These are phyloP conservation scores for Stichodactyla helianthus DNA, from an alignment of 64 coral and sea anemone genomes.

Conservation along the genomic window DNA sequence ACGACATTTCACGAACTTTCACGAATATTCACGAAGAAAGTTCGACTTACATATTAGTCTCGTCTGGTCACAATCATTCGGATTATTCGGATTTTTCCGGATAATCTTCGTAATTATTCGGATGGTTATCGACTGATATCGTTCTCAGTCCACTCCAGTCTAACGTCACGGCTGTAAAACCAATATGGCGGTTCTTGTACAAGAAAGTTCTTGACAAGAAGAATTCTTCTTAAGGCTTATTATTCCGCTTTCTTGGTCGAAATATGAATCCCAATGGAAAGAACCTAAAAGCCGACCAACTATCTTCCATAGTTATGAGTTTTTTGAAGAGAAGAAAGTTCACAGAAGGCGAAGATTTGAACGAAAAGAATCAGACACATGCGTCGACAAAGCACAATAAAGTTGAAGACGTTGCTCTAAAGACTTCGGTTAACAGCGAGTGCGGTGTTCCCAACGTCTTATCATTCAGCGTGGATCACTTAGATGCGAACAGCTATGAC, in stretches of 20 bases:
- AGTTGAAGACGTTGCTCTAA: slow-evolving; percentile 75
- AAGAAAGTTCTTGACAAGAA: slow-evolving; percentile 20
- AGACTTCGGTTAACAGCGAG: slow-evolving; percentile 70
- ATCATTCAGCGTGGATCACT: slow-evolving; percentile 67
- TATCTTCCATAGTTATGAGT: slow-evolving; percentile 69
- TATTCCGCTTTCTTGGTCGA: neutral
- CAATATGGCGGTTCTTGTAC: slow-evolving; percentile 42
- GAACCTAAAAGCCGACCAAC: slow-evolving; percentile 57
- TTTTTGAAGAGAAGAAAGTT: slow-evolving; percentile 93
- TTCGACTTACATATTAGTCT: neutral
- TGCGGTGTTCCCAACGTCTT: slow-evolving; percentile 76
- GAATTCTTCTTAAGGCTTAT: neutral
- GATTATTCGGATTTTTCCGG: neutral
- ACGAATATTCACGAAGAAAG: neutral
- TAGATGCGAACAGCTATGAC: slow-evolving; percentile 60
- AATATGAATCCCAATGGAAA: slow-evolving; percentile 92
- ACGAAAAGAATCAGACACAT: slow-evolving; percentile 18
- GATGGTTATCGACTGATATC: slow-evolving; percentile 8
- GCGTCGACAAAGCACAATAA: slow-evolving; percentile 49
- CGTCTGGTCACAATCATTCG: too few species aligned
- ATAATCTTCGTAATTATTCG: neutral
- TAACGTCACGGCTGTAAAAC: neutral
- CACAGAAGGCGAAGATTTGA: slow-evolving; percentile 56
- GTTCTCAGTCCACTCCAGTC: slow-evolving; percentile 8
- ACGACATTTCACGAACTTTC: neutral